Conservation (phyloP, 2,113 vertebrate species). For the Gambusia affinis region DNA sequence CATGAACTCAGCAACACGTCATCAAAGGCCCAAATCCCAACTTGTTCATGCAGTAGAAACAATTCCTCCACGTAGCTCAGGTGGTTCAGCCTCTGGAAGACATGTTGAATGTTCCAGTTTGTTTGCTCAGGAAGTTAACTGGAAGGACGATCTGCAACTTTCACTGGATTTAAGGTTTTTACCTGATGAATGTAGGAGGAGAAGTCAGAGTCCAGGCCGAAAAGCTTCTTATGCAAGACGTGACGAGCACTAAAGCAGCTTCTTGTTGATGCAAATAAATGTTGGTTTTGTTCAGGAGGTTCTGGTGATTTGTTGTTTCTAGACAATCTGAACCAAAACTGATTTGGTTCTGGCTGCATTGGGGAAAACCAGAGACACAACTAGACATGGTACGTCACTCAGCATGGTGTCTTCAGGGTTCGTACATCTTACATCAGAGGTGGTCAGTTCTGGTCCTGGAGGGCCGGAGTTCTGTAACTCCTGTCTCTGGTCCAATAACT, state of each 20-base stretch:
- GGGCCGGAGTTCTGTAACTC: too few relatives aligned
- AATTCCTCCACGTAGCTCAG: background rate
- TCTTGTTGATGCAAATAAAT: constrained; percentile 58
- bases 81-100: background rate
- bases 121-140: too few relatives aligned
- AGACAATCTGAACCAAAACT: background rate
- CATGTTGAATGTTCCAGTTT: background rate
- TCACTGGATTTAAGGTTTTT: background rate
- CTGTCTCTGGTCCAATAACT: too few relatives aligned
- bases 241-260: constrained; percentile 40
- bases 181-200: background rate
- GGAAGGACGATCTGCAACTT: constrained; percentile 14
- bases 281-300: constrained; percentile 7
- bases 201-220: too few relatives aligned
- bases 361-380: too few relatives aligned
- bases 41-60: background rate
- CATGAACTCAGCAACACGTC: too few relatives aligned
- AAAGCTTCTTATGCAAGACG: constrained; percentile 42
- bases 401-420: too few relatives aligned
- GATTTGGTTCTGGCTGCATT: too few relatives aligned
- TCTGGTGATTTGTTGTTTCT: background rate
- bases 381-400: too few relatives aligned
- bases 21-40: too few relatives aligned
- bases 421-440: too few relatives aligned
- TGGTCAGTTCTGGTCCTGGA: too few relatives aligned